Percentiles rank a stretch among this genome's conserved stretches.
These are phyloP conservation scores for Ivindomyrus marchei DNA, from an alignment of 2,113 vertebrate species.

Conservation along the genomic window DNA sequence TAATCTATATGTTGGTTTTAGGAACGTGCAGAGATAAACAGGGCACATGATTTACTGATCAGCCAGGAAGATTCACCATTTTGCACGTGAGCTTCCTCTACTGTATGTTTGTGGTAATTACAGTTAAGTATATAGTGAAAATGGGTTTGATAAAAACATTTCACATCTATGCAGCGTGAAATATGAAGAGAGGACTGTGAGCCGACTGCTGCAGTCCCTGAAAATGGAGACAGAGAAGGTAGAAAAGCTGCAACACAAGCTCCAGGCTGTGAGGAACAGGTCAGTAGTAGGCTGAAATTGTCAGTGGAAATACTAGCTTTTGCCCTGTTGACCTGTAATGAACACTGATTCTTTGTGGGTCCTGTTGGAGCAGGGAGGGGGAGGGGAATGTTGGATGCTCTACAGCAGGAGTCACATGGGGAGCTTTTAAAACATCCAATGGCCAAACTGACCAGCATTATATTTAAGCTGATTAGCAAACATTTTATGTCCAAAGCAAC, in stretches of 20 bases:
- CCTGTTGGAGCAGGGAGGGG: background rate
- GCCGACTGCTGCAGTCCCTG: slow-evolving; percentile 81
- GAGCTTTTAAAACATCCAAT: background rate
- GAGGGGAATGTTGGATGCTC: background rate
- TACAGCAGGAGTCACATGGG: background rate
- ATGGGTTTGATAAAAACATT: background rate
- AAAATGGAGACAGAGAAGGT: slow-evolving; percentile 77
- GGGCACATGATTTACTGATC: slow-evolving; percentile 30
- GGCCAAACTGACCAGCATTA: background rate
- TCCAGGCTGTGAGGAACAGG: slow-evolving; percentile 66
- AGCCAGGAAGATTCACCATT: slow-evolving; percentile 27
- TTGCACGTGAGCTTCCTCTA: slow-evolving; percentile 26
- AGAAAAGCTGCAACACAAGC: slow-evolving; percentile 67
- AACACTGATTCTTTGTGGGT: background rate
- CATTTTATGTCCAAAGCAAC: background rate
- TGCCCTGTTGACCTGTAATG: background rate
- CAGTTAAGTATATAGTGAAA: background rate
- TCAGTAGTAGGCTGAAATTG: slow-evolving; percentile 19
- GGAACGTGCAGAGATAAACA: slow-evolving; percentile 60
- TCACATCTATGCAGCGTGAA: slow-evolving; percentile 63
- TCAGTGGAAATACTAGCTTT: background rate
- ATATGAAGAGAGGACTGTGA: slow-evolving; percentile 79
- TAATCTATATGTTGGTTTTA: slow-evolving; percentile 23
- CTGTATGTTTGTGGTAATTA: background rate
- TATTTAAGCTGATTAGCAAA: background rate